These are phyloP conservation scores for Oncopodura yosiiana DNA, from an alignment of 1,140 invertebrate genomes.

Conservation along the genomic window DNA sequence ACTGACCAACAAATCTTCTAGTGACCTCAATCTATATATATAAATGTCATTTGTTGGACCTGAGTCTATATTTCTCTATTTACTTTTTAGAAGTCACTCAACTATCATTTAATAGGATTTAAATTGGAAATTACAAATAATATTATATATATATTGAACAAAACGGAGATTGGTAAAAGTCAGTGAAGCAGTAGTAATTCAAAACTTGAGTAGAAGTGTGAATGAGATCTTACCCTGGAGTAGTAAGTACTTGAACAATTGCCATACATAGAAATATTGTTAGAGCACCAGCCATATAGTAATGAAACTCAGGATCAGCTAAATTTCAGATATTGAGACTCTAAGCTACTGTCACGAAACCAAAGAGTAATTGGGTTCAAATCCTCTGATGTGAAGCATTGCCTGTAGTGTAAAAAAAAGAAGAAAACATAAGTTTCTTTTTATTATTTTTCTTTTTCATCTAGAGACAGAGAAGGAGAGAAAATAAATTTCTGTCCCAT, in stretches of 20 bases:
- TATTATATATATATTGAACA: background rate
- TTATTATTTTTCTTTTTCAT: too few relatives aligned
- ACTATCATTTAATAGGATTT: too few relatives aligned
- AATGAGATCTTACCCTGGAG: conserved; percentile 67
- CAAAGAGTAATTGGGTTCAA: conserved; percentile 62
- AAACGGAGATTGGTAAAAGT: background rate
- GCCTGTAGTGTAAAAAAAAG: conserved; percentile 40
- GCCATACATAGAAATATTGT: conserved; percentile 64
- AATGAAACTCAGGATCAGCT: conserved; percentile 70
- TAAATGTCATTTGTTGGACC: too few relatives aligned
- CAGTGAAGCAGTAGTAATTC: background rate
- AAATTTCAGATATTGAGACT: conserved; percentile 64
- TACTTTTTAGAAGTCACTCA: too few relatives aligned
- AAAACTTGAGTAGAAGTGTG: background rate
- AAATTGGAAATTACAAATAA: too few relatives aligned
- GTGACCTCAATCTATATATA: too few relatives aligned
- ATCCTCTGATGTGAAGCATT: conserved; percentile 53
- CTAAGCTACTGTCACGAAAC: conserved; percentile 62
- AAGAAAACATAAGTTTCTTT: too few relatives aligned
- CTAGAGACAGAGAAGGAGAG: too few relatives aligned
- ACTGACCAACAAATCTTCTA: too few relatives aligned
- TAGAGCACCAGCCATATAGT: conserved; percentile 66
- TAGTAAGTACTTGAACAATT: conserved; percentile 63
- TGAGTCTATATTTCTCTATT: too few relatives aligned
- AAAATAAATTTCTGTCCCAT: too few relatives aligned